Evolutionary conservation across 2,888 invertebrate species (phyloP).

Genomic region (Parochlus steinenii): DNA sequence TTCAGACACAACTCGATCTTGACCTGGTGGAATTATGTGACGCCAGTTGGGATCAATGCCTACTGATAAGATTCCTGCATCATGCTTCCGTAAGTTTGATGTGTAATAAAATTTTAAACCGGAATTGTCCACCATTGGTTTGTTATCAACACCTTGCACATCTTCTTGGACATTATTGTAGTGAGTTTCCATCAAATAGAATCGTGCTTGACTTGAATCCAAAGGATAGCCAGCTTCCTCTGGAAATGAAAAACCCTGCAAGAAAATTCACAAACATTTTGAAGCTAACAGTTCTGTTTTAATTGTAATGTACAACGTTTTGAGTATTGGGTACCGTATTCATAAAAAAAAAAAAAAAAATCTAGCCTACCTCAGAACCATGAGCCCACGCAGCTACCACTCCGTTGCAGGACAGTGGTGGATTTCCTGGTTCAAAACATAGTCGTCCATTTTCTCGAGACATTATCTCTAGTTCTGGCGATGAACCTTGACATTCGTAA

Average conservation of each 20-base stretch:
- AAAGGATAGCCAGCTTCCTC: constrained; percentile 53
- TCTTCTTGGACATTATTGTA: too few relatives aligned
- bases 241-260: constrained; percentile 48
- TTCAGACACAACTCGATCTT: constrained; percentile 39
- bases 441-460: too few relatives aligned
- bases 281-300: too few relatives aligned
- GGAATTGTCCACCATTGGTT: constrained; percentile 41
- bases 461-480: too few relatives aligned
- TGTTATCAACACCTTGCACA: constrained; percentile 22
- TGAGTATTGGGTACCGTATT: too few relatives aligned
- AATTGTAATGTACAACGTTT: too few relatives aligned
- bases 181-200: constrained; percentile 55
- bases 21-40: constrained; percentile 45
- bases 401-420: too few relatives aligned
- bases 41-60: constrained; percentile 42
- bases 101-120: constrained; percentile 51
- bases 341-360: too few relatives aligned
- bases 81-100: constrained; percentile 42
- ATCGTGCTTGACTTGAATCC: constrained; percentile 40
- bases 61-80: constrained; percentile 48
- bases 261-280: too few relatives aligned
- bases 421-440: too few relatives aligned
- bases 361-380: too few relatives aligned
- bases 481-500: constrained; percentile 49
- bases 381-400: constrained; percentile 53